These are phyloP conservation scores for Notodonta dromedarius DNA, from an alignment of 2,888 invertebrate genomes.

Conservation along the genomic window DNA sequence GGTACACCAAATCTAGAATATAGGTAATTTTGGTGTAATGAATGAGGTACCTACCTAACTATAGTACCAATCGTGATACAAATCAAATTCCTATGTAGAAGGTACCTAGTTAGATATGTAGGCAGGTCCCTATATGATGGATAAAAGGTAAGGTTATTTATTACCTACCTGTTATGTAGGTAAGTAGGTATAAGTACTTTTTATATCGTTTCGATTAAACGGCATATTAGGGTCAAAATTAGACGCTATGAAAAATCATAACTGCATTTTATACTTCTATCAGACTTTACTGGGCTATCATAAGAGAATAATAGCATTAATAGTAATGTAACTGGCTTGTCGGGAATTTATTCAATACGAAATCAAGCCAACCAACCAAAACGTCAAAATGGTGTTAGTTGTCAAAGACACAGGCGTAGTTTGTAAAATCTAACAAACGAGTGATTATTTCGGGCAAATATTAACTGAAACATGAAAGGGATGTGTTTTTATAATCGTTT, in stretches of 20 bases:
- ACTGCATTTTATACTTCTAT: conserved; percentile 35
- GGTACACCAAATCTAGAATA: no score
- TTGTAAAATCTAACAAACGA: conserved; percentile 64
- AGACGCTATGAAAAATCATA: conserved; percentile 27
- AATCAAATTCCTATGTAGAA: no score
- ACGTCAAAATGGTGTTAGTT: conserved; percentile 83
- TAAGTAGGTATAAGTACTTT: neutral
- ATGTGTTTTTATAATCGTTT: conserved; percentile 63
- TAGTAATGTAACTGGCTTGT: conserved; percentile 62
- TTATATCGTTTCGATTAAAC: neutral
- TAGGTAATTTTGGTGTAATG: no score
- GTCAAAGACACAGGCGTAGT: conserved; percentile 79
- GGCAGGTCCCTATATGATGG: neutral
- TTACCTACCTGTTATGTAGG: neutral
- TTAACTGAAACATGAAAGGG: conserved; percentile 55
- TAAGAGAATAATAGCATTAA: conserved; percentile 37
- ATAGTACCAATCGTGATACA: no score
- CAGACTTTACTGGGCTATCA: conserved; percentile 15
- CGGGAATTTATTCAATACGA: conserved; percentile 51
- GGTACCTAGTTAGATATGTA: no score
- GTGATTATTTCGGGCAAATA: conserved; percentile 68
- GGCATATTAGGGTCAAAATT: neutral
- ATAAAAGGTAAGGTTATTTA: neutral
- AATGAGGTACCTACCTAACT: no score
- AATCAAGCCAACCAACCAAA: conserved; percentile 61